Evolutionary conservation across 2,888 invertebrate genomes (phyloP).

Genomic region (Steromphala cineraria): DNA sequence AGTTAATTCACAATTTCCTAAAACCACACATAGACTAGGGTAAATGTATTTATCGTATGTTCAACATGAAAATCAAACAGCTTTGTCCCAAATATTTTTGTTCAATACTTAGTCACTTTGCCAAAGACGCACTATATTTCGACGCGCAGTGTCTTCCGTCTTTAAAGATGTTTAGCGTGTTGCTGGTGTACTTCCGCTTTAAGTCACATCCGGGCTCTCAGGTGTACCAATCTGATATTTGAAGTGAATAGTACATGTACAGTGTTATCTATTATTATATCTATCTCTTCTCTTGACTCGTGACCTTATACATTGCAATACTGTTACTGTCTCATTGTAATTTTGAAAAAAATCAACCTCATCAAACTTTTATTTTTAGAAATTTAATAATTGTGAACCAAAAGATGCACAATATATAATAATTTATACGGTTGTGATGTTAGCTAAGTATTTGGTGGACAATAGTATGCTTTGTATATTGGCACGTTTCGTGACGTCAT

Average conservation of each 20-base stretch:
- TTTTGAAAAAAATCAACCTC: too few relatives aligned
- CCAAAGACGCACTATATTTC: slow-evolving; percentile 8
- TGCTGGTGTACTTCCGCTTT: slow-evolving; percentile 14
- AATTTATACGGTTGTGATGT: too few relatives aligned
- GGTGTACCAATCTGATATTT: slow-evolving; percentile 15
- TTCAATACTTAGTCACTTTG: neutral
- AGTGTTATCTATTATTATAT: neutral
- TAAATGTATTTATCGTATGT: slow-evolving; percentile 7
- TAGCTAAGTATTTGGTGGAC: too few relatives aligned
- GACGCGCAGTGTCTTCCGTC: slow-evolving; percentile 8
- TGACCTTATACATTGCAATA: neutral
- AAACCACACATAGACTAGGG: slow-evolving; percentile 15
- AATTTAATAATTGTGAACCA: too few relatives aligned
- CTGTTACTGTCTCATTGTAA: too few relatives aligned
- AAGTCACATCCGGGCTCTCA: slow-evolving; percentile 17
- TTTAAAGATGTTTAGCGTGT: neutral
- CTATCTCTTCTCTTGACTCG: neutral
- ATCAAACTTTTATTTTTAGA: too few relatives aligned
- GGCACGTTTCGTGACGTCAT: neutral
- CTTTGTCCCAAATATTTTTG: slow-evolving; percentile 4
- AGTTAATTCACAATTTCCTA: neutral
- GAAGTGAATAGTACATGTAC: neutral
- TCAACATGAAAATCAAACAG: neutral
- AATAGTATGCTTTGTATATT: neutral
- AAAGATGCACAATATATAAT: too few relatives aligned